Evolutionary conservation across 2,797 vertebrate species (phyloP).

Genomic region (Trematomus bernacchii): DNA sequence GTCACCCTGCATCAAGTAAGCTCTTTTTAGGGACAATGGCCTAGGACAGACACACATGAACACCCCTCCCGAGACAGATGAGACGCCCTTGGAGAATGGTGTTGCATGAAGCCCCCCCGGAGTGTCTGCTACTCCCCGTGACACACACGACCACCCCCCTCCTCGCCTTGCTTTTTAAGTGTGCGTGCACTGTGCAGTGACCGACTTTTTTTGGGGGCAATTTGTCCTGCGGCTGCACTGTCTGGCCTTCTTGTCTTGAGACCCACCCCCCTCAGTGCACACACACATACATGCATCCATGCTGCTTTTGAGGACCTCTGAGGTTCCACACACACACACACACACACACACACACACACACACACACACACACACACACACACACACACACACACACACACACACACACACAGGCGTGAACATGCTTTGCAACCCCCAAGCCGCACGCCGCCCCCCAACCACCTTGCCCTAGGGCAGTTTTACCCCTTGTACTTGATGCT

Average conservation of each 20-base stretch:
- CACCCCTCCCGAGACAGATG: slow-evolving; percentile 66
- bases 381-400: too few relatives aligned
- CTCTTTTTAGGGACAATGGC: slow-evolving; percentile 78
- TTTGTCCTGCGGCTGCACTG: slow-evolving; percentile 77
- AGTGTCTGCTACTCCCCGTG: slow-evolving; percentile 52
- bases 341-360: slow-evolving; percentile 27
- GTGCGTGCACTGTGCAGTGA: slow-evolving; percentile 75
- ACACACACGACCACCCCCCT: slow-evolving; percentile 43
- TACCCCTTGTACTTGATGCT: slow-evolving; percentile 57
- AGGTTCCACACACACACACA: slow-evolving; percentile 31
- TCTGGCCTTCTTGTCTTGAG: slow-evolving; percentile 76
- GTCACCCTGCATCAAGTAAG: slow-evolving; percentile 74
- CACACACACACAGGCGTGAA: slow-evolving; percentile 51
- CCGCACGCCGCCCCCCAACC: slow-evolving; percentile 3
- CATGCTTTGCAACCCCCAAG: slow-evolving; percentile 34
- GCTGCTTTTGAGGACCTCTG: not conserved
- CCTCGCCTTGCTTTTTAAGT: slow-evolving; percentile 49
- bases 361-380: slow-evolving; percentile 20
- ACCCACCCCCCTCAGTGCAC: slow-evolving; percentile 20
- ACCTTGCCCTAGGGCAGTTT: slow-evolving; percentile 56
- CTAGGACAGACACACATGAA: slow-evolving; percentile 28
- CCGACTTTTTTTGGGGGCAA: slow-evolving; percentile 79
- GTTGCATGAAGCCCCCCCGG: slow-evolving; percentile 62
- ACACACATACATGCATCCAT: slow-evolving; percentile 26
- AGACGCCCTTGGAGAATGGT: slow-evolving; percentile 70